A percentile compares a stretch with the other conserved stretches of the same genome.
Evolutionary conservation across 2,888 invertebrate genomes (phyloP).

Genomic region (Tiliacea citrago): DNA sequence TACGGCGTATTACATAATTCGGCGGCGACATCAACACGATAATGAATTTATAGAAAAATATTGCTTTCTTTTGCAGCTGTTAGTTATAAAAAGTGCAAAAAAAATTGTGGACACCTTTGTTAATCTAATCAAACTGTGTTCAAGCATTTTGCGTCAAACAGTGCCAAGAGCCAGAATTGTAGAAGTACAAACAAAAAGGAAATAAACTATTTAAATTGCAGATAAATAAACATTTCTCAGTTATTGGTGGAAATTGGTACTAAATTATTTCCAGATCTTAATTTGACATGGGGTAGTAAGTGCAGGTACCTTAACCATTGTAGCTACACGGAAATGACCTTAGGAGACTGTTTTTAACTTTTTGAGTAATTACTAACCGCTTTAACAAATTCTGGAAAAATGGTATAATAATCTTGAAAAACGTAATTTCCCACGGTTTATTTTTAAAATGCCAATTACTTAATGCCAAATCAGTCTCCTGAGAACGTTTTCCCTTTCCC

Average conservation of each 20-base stretch:
- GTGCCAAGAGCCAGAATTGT: conserved; percentile 19
- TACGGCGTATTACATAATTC: too few relatives aligned
- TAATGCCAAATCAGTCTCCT: neutral
- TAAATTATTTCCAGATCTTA: conserved; percentile 11
- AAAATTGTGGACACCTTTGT: conserved; percentile 5
- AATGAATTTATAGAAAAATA: too few relatives aligned
- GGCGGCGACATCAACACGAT: neutral
- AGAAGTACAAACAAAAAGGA: conserved; percentile 5
- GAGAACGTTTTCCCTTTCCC: neutral
- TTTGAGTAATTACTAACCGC: neutral
- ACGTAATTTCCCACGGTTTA: neutral
- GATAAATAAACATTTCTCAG: neutral
- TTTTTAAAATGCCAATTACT: neutral
- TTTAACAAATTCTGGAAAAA: neutral
- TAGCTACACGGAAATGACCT: neutral
- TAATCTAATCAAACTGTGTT: conserved; percentile 5
- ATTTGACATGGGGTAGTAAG: neutral
- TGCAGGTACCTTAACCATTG: neutral
- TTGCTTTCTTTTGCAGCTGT: neutral
- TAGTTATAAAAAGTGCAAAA: conserved; percentile 7
- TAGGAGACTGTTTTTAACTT: neutral
- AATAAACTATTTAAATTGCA: conserved; percentile 10
- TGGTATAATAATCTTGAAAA: neutral
- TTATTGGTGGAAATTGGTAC: conserved; percentile 1
- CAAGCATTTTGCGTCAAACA: conserved; percentile 17